Evolutionary conservation across 1,140 invertebrate species (phyloP), one percentile per base, ranked within the genome.

Genomic region (Drosophila jambulina): DNA sequence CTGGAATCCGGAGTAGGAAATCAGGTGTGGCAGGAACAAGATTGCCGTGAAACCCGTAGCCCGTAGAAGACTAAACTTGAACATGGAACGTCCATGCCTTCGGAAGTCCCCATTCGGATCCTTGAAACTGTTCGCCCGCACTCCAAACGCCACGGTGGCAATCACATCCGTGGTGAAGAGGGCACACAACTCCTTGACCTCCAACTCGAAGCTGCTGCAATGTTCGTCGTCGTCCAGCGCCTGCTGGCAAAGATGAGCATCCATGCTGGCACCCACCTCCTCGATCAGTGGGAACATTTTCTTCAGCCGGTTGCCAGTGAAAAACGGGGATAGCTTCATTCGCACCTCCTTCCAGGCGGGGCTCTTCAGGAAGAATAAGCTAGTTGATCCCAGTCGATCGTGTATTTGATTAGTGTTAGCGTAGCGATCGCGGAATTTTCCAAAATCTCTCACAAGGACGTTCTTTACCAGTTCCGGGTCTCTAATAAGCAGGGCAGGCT

Each of bases 81-180:
- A 94, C 25, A 95, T 93, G 46, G 93, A 92, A 13, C 91, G 91
- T 4, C 93, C 93, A 32, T 92, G 90, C 21, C 76, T 92, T n/a
- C 86, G 92, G 68, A 93, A 94, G 21, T 93, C 93, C 8, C 93
- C 93, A 38, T 93, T 87, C 17, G 93, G 91, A 40, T 94, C 82
- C 12, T 84, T 93, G 23, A 95, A 91, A 12, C 93, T 93, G 54
- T 95, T 94, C 19, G 94, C 93, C 72, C 94, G 93, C 64, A 95
- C 93, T n/a, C 95, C 95, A 67, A 94, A 95, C 13, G 94, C 95
- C 54, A 94, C 94, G 4, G 93, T 94, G 15, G 94, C 94, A 65
- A 95, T 95, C 8, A 95, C 94, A 87, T 95, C 95, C 19, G 94
- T 95, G 12, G 94, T 94, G 63, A 93, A 95, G 49, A 94, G 93